A percentile compares a stretch with the other conserved stretches of the same genome.
These are phyloP conservation scores for Scaptomyza flava DNA, from an alignment of 2,888 invertebrate genomes.

Conservation along the genomic window DNA sequence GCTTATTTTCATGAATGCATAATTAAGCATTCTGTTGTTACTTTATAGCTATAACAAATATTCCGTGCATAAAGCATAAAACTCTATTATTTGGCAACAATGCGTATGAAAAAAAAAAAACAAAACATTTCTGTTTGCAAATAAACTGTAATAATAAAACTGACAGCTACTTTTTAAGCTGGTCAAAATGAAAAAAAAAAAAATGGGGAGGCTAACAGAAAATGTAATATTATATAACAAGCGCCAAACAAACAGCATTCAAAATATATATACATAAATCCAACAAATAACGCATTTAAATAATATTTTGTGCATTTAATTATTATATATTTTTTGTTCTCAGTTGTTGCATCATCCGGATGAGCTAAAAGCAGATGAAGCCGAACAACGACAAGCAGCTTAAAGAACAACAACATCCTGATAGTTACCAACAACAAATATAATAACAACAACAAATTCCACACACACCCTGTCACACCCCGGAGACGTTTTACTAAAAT, in stretches of 20 bases:
- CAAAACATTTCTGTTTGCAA: background rate
- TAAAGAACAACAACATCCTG: background rate
- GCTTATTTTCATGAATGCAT: conserved; percentile 5
- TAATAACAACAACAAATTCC: conserved; percentile 15
- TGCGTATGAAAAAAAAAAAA: background rate
- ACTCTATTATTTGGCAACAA: background rate
- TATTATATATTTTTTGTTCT: conserved; percentile 2
- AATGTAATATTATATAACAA: background rate
- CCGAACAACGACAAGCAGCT: conserved; percentile 16
- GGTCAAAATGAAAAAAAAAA: background rate
- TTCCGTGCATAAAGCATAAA: background rate
- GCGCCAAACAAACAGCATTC: background rate
- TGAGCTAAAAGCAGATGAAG: conserved; percentile 24
- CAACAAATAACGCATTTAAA: conserved; percentile 6
- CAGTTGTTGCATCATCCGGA: conserved; percentile 22
- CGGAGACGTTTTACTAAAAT: conserved; percentile 59
- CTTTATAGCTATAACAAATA: conserved; percentile 1
- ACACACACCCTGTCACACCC: conserved; percentile 8
- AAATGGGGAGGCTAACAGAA: background rate
- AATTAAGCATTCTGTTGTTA: background rate
- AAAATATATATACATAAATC: background rate
- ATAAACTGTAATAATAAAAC: conserved; percentile 1
- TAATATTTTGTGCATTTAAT: conserved; percentile 9
- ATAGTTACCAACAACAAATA: conserved; percentile 2
- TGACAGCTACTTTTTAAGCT: background rate